Base-by-base conservation (phyloP, 1,140 invertebrate genomes). In the Wiebesia pumilae region DNA sequence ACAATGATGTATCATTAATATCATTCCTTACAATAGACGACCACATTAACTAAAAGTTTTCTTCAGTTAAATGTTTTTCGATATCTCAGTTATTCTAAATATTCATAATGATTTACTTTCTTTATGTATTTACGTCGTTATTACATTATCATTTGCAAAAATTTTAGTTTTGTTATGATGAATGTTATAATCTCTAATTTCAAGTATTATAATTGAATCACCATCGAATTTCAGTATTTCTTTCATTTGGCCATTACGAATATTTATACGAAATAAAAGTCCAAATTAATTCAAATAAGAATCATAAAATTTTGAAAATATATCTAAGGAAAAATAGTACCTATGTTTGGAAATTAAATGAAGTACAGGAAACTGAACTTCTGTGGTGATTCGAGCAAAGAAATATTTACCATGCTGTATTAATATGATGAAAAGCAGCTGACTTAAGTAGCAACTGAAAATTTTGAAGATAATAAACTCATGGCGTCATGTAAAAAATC, bases 141-240 rank as follows among this genome's bases (percentile, higher is more conserved):
- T 62, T 27, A 69, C 24, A 75, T 86, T 77, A 75, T 86, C 16
- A 7, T 82, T 86, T 86, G 79, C 79, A 81, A 85, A 58, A 30
- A 35, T 81, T 81, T 65, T 62, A 19, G 19, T 77, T 62, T 86
- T 33, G 30, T 81, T 82, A 16, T 77, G 67, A 62, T 75, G 33
- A 35, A 82, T 81, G 65, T 81, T 43, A 43, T 78, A 27, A 78
- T 54, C 7, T 79, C 40, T 78, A 80, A 71, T 54, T 38, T 79
- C 27, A 47, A 79, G 40, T 47, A 79, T 54, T 65, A 40, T 0
- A 65, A 65, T n/a, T 43, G 40, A 79, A 40, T 69, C 58, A 69
- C 77, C n/a, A 30, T 9, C 6, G 30, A 84, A 84, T 78, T 43
- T 47, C 58, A 84, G 58, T n/a, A 75, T 35, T 78, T 38, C 43